Evolutionary conservation across 1,140 invertebrate species (phyloP), one percentile per base, ranked within the genome.

Genomic region (Coenobita brevimanus): DNA sequence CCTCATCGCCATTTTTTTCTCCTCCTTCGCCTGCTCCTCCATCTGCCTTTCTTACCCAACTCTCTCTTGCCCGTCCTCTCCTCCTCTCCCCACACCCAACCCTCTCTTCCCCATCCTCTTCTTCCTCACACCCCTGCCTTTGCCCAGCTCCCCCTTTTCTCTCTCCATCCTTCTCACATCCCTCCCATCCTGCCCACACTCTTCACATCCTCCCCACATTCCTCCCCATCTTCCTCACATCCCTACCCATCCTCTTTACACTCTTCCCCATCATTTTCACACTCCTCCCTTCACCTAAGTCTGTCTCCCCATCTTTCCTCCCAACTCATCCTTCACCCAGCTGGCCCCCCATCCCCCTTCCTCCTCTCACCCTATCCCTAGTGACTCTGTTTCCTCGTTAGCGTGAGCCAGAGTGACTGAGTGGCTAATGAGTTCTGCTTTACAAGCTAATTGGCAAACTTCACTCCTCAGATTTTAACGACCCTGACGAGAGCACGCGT

Each of bases 191-290:
- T 64, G n/a, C 4, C 62, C 3, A 64, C 62, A n/a, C n/a, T n/a
- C 62, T 21, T 30, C 10, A 24, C 27, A 67, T 33, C 10, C 3
- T 10, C 13, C 54, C n/a, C 54, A n/a, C 54, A 13, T 57, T 57
- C 54, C 54, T 57, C n/a, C n/a, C 54, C n/a, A 57, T 57, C n/a
- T 57, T 57, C n/a, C 54, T 57, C n/a, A n/a, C n/a, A n/a, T n/a
- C n/a, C n/a, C n/a, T n/a, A n/a, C n/a, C n/a, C n/a, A n/a, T n/a
- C n/a, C n/a, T n/a, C n/a, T n/a, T n/a, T n/a, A n/a, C n/a, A n/a
- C n/a, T n/a, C n/a, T n/a, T n/a, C n/a, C n/a, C n/a, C n/a, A n/a
- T n/a, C n/a, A n/a, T n/a, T n/a, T n/a, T n/a, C n/a, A n/a, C n/a
- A n/a, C n/a, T n/a, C n/a, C n/a, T n/a, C n/a, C n/a, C n/a, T n/a